Evolutionary conservation across 1,140 invertebrate species (phyloP), one percentile per base, ranked within the genome.

Genomic region (Drosophila asahinai): DNA sequence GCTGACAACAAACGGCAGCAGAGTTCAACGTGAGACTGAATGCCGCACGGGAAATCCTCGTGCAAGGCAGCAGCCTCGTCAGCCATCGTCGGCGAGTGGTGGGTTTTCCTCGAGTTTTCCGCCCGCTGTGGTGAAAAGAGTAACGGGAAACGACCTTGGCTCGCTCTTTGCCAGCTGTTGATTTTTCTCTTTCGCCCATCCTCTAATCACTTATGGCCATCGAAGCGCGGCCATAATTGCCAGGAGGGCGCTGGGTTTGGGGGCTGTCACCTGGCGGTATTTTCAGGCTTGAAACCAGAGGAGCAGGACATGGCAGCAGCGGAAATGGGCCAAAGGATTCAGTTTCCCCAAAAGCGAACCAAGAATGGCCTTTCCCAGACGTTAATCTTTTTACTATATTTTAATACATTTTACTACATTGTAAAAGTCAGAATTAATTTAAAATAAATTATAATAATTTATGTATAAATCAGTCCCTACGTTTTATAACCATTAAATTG

Each of bases 11-110:
- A 77, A 62, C 79, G 84, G 67, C 86, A 51, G 80, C 86, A 79
- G 72, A 86, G 79, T 90, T 90, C 86, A 76, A 91, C 71, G 86
- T 77, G 54, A 86, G 79, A 90, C 86, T 90, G 72, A 90, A 86
- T 43, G 81, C 61, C 79, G 66, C 30, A 60, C 40, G 54, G 47
- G 40, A 52, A 49, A 45, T 65, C 52, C 57, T 60, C 25, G 57
- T 33, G 55, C 22, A 25, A 25, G 22, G 22, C 22, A 25, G 19
- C 40, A 33, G 0, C 12, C 63, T 40, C 2, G 38, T 49, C 48
- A 25, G 48, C 14, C 33, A 14, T 1, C 19, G 7, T 55, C 54
- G 54, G 54, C 19, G 8, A 40, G 54, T 83, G 81, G 81, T 83
- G 81, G 73, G 72, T 84, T 84, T 51, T n/a, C 30, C 27, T 11